These are phyloP conservation scores for Eilema sororculum DNA, from an alignment of 2,888 invertebrate species.

Conservation along the genomic window DNA sequence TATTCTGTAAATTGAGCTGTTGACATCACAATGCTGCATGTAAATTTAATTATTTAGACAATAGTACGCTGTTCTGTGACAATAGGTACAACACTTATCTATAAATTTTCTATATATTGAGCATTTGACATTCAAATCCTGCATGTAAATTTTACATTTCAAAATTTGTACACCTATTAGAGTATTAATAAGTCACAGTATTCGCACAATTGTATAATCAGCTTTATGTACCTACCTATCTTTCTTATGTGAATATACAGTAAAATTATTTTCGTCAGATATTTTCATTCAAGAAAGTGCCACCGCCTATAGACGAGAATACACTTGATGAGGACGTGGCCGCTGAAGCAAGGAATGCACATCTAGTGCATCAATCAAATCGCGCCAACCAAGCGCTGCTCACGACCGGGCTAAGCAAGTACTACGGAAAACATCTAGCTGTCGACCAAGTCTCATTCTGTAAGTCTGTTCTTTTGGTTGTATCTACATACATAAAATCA, in stretches of 20 bases:
- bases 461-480: slow-evolving; percentile 54
- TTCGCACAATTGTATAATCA: no score
- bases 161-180: no score
- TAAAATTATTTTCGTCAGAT: slow-evolving; percentile 51
- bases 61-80: no score
- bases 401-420: slow-evolving; percentile 90
- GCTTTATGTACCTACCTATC: no score
- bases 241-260: no score
- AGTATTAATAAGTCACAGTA: neutral
- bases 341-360: slow-evolving; percentile 83
- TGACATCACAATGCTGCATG: neutral
- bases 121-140: no score
- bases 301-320: slow-evolving; percentile 68
- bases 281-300: slow-evolving; percentile 57
- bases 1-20: no score
- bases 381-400: slow-evolving; percentile 84
- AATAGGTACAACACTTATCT: no score
- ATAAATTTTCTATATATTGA: no score
- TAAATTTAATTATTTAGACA: neutral
- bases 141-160: neutral
- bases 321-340: slow-evolving; percentile 87
- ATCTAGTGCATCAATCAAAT: slow-evolving; percentile 59
- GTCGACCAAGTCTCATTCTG: slow-evolving; percentile 91
- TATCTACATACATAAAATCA: neutral
- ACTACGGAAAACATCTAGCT: slow-evolving; percentile 91